phyloP scores from a whole-genome alignment of 2,888 invertebrate genomes.

The Eilema depressum region DNA sequence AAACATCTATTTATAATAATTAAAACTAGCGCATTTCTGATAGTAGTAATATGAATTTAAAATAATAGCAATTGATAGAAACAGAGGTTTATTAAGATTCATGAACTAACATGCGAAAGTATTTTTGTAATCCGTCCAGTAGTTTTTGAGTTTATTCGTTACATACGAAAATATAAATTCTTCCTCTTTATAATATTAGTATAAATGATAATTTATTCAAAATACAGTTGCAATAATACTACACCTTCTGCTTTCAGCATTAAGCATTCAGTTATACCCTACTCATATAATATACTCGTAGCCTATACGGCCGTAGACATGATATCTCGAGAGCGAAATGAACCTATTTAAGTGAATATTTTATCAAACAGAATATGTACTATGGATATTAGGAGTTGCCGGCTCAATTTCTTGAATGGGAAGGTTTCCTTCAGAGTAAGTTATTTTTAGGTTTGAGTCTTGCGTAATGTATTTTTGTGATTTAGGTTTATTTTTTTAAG shows the following conservation, averaged over 20 bases:
- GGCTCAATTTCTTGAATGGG: constrained; percentile 15
- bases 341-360: constrained; percentile 40
- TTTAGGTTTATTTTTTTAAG: constrained; percentile 4
- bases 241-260: constrained; percentile 21
- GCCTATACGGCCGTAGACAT: constrained; percentile 22
- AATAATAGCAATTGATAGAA: no score
- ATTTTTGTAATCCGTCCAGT: no score
- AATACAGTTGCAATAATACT: constrained; percentile 11
- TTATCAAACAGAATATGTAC: constrained; percentile 35
- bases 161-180: no score
- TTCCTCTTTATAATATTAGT: no score
- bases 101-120: no score
- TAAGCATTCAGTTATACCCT: constrained; percentile 19
- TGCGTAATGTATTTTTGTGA: constrained; percentile 24
- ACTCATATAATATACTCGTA: constrained; percentile 13
- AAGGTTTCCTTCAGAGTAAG: constrained; percentile 5
- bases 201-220: not conserved
- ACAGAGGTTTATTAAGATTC: no score
- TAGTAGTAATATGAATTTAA: no score
- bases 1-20: no score
- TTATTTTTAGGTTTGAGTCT: constrained; percentile 2
- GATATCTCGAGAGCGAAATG: constrained; percentile 29
- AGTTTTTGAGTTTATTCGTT: no score
- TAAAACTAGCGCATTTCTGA: no score
- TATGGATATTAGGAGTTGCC: constrained; percentile 24